These are phyloP conservation scores for Microtus montanus DNA, from an alignment of 2,113 vertebrate genomes.

Conservation along the genomic window DNA sequence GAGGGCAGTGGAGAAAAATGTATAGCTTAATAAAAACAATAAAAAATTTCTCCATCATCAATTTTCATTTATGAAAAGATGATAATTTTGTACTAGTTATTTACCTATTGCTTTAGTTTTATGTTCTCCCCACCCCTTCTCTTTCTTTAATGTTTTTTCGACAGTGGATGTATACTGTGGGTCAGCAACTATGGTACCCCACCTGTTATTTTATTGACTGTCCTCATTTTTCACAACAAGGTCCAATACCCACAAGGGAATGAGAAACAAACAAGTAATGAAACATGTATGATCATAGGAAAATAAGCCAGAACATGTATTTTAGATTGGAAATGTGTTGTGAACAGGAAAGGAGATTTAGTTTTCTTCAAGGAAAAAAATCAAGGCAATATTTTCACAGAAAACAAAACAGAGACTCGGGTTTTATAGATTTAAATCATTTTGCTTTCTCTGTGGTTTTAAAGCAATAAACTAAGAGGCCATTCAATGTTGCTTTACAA, in stretches of 20 bases:
- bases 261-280: background rate
- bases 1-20: too few relatives aligned
- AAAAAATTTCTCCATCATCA: background rate
- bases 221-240: background rate
- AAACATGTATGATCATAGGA: background rate
- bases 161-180: background rate
- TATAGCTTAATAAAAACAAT: too few relatives aligned
- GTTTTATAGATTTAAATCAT: background rate
- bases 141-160: background rate
- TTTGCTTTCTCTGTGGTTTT: background rate
- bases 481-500: constrained; percentile 32
- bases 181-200: background rate
- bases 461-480: constrained; percentile 33
- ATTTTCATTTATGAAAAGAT: background rate
- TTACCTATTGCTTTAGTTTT: background rate
- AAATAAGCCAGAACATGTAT: background rate
- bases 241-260: background rate
- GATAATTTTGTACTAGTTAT: background rate
- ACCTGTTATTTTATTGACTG: background rate
- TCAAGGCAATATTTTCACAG: background rate
- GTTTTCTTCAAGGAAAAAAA: background rate
- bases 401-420: background rate
- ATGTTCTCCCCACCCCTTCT: rapidly evolving
- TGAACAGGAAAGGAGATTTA: background rate
- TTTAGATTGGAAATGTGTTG: constrained; percentile 4